Conservation (phyloP, 2,888 invertebrate genomes). For the Linyphia triangularis region DNA sequence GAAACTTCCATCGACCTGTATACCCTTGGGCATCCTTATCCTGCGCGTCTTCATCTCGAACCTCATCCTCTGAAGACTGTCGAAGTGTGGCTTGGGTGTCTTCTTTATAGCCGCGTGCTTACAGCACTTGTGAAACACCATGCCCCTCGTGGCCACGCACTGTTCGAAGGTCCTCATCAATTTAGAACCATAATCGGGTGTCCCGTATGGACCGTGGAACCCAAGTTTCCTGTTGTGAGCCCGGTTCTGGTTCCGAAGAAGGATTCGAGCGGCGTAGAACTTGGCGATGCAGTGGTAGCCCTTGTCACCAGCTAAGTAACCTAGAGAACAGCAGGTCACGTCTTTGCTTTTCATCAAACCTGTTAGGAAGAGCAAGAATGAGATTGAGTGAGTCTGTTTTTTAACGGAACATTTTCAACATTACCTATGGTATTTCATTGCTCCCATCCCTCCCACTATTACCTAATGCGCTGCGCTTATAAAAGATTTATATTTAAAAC, state of each 20-base stretch:
- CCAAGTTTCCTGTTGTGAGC: slow-evolving; percentile 78
- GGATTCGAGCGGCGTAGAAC: slow-evolving; percentile 78
- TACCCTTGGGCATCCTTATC: slow-evolving; percentile 29
- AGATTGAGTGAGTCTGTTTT: not conserved
- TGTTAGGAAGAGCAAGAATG: not conserved
- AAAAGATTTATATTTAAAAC: no score
- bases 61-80: slow-evolving; percentile 46
- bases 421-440: no score
- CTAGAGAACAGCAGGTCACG: slow-evolving; percentile 78
- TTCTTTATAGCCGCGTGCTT: slow-evolving; percentile 76
- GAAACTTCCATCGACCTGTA: slow-evolving; percentile 29
- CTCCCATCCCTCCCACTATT: no score
- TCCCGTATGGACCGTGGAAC: slow-evolving; percentile 77
- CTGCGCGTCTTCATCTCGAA: slow-evolving; percentile 57
- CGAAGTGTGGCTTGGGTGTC: slow-evolving; percentile 51
- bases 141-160: slow-evolving; percentile 77
- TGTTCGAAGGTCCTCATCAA: slow-evolving; percentile 78
- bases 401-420: not conserved
- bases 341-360: slow-evolving; percentile 72
- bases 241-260: slow-evolving; percentile 78
- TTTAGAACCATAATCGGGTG: slow-evolving; percentile 76
- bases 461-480: no score
- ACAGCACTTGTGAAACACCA: slow-evolving; percentile 78
- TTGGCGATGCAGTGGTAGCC: slow-evolving; percentile 78
- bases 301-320: slow-evolving; percentile 79